Evolutionary conservation across 2,888 invertebrate genomes (phyloP).

Genomic region (Eurytoma californica): DNA sequence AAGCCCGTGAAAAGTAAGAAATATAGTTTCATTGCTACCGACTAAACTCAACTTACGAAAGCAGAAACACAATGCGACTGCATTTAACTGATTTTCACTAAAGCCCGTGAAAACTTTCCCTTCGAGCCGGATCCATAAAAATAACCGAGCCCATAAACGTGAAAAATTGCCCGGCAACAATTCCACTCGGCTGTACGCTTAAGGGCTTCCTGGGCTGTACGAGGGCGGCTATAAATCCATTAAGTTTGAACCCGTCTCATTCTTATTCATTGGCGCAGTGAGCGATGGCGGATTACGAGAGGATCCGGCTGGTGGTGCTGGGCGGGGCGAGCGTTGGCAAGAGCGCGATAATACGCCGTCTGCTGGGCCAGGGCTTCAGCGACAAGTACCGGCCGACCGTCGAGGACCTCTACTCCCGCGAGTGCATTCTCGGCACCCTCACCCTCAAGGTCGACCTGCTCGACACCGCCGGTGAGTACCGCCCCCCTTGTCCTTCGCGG

Average conservation of each 20-base stretch:
- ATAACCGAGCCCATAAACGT: background rate
- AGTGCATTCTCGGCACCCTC: constrained; percentile 86
- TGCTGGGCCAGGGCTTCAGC: constrained; percentile 86
- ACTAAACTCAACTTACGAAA: too few species aligned
- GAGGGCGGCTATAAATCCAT: too few species aligned
- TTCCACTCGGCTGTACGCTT: background rate
- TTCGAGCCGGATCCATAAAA: too few species aligned
- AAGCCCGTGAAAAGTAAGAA: too few species aligned
- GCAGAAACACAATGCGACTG: too few species aligned
- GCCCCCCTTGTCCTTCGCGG: too few species aligned
- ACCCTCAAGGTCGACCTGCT: constrained; percentile 81
- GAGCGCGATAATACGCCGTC: constrained; percentile 88
- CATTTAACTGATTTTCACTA: too few species aligned
- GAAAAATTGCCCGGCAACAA: background rate
- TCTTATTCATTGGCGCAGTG: background rate
- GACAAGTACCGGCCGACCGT: constrained; percentile 91
- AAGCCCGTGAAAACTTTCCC: too few species aligned
- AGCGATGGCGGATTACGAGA: constrained; percentile 84
- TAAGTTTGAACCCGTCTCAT: too few species aligned
- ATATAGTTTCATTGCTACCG: too few species aligned
- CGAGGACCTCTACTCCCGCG: constrained; percentile 90
- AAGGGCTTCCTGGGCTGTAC: background rate
- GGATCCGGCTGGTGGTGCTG: constrained; percentile 88
- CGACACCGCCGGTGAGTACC: constrained; percentile 70
- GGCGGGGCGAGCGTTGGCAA: constrained; percentile 91